Base-by-base conservation (phyloP, 2,113 vertebrate species). In the Felis chaus region DNA sequence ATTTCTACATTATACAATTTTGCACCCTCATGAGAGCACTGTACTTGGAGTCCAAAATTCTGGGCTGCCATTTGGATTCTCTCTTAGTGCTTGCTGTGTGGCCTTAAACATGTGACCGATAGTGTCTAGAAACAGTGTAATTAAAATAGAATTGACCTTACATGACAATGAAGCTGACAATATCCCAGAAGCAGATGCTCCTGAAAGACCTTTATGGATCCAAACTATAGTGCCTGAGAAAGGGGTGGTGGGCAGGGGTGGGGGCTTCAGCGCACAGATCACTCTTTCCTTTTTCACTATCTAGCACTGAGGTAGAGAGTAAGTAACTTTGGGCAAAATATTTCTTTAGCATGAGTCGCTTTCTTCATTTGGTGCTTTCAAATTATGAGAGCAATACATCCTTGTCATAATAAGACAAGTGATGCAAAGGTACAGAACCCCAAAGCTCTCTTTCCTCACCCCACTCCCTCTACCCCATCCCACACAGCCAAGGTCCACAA, bases 261-360 rank as follows among this genome's bases (percentile, higher is more conserved):
- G 15, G 4, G 13, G 8, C 2, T 0, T 8, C 7, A 6, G 45
- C 18, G 0, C 0, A 39, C 3, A 45, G 6, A 39, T 2, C 14
- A 29, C 18, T 41, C 9, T 81, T 33, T 23, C 39, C 16, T n/a
- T 76, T 89, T 61, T 61, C 11, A 82, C 25, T 86, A 2, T 57
- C 29, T 55, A 78, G 33, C n/a, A 19, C 39, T 45, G 33, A 94
- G 29, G n/a, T 63, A 13, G 85, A 89, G 48, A 89, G 23, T 9
- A 87, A 23, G 3, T 31, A 36, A 68, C 65, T 36, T 84, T 74
- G n/a, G 71, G 78, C 16, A 57, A 87, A n/a, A 33, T 76, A 71
- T 41, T 89, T 71, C 53, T 66, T 83, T 86, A 65, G 74, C 55
- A 80, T 65, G 68, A 94, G 41, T 68, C 19, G 90, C 18, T 69